phyloP scores from a whole-genome alignment of 2,888 invertebrate genomes.

The Meiosimyza decipiens region DNA sequence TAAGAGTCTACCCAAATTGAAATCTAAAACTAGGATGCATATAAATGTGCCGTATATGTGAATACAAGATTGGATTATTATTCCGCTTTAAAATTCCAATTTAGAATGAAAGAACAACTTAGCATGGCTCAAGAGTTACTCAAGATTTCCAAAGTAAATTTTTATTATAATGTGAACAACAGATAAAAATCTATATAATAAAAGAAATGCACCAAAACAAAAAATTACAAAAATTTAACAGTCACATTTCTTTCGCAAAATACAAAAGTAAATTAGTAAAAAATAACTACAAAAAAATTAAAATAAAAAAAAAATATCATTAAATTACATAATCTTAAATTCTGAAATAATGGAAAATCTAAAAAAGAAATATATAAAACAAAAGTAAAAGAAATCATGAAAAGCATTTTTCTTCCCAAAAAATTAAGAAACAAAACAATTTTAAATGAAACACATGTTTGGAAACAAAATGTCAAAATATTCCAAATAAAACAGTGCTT shows the following conservation, averaged over 20 bases:
- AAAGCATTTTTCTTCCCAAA: constrained; percentile 16
- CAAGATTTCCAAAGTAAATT: background rate
- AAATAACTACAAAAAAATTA: constrained; percentile 10
- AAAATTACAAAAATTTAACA: constrained; percentile 4
- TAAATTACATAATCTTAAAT: constrained; percentile 8
- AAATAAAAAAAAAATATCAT: constrained; percentile 21
- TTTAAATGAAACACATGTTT: constrained; percentile 2
- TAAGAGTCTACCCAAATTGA: too few species aligned
- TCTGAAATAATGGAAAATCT: constrained; percentile 25
- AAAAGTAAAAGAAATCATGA: constrained; percentile 33
- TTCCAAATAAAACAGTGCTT: background rate
- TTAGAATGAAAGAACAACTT: too few species aligned
- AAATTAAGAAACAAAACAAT: constrained; percentile 12
- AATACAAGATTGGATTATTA: too few species aligned
- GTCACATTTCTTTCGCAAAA: constrained; percentile 2
- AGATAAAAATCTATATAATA: background rate
- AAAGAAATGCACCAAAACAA: background rate
- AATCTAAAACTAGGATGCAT: too few species aligned
- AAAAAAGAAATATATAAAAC: constrained; percentile 14
- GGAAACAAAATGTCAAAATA: background rate
- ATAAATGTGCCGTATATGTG: too few species aligned
- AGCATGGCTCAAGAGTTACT: too few species aligned
- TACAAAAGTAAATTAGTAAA: constrained; percentile 33
- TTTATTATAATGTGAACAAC: constrained; percentile 3
- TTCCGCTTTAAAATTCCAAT: too few species aligned